A percentile compares a stretch with the other conserved stretches of the same genome.
Conservation (phyloP, 2,888 invertebrate genomes). For the Drosophila mayaguana region DNA sequence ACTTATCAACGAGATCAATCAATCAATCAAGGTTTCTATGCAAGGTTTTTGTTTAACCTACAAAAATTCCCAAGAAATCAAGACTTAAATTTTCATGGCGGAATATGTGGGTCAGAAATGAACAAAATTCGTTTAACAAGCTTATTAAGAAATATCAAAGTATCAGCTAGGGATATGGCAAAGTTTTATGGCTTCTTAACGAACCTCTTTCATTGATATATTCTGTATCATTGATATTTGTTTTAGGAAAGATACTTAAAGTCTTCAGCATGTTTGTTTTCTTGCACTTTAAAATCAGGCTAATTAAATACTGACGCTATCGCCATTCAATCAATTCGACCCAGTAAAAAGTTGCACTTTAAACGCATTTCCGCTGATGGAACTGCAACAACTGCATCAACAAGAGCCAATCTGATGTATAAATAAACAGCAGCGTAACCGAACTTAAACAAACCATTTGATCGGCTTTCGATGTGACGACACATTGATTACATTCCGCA, state of each 20-base stretch:
- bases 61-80: not conserved
- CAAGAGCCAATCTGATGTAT: conserved; percentile 60
- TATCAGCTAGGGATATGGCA: not conserved
- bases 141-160: no score
- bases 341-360: conserved; percentile 43
- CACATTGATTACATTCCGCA: conserved; percentile 74
- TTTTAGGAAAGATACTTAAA: not conserved
- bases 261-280: not conserved
- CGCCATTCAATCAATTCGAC: conserved; percentile 15
- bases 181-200: no score
- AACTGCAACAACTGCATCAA: conserved; percentile 27
- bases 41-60: not conserved
- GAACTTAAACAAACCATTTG: conserved; percentile 77
- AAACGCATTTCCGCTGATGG: conserved; percentile 67
- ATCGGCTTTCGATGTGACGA: conserved; percentile 68
- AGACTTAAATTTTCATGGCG: not conserved
- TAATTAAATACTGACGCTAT: conserved; percentile 39
- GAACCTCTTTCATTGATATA: no score
- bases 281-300: conserved; percentile 22
- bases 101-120: not conserved
- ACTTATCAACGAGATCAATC: not conserved
- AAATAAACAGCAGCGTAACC: conserved; percentile 70
- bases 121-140: not conserved
- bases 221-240: not conserved
- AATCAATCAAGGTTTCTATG: not conserved